Evolutionary conservation across 2,113 vertebrate species (phyloP).

Genomic region (Corapipo altera): DNA sequence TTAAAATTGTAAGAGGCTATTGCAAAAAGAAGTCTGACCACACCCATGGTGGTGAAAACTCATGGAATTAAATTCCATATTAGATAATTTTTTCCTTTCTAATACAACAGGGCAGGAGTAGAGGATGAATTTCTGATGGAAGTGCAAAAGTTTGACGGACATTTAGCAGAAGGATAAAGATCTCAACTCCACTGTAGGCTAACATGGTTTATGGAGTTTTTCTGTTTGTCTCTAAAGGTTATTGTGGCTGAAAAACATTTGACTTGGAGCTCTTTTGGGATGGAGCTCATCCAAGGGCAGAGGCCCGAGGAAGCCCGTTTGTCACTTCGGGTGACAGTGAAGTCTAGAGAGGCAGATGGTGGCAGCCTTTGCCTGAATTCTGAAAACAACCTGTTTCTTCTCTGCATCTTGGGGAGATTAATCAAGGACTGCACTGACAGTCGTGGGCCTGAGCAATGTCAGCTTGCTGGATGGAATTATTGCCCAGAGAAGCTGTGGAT

Average conservation of each 20-base stretch:
- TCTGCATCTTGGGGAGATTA: neutral
- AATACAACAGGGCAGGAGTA: neutral
- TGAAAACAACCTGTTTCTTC: neutral
- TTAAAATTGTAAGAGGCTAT: neutral
- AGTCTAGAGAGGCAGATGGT: neutral
- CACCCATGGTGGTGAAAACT: neutral
- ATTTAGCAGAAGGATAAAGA: neutral
- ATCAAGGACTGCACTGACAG: neutral
- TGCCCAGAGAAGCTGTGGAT: neutral
- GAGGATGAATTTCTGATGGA: neutral
- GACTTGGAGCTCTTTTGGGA: neutral
- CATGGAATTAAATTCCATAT: neutral
- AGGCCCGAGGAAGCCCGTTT: neutral
- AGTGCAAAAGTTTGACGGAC: neutral
- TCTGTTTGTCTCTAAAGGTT: neutral
- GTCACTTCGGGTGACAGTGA: neutral
- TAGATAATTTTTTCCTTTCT: neutral
- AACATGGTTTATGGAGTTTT: neutral
- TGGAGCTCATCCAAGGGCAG: neutral
- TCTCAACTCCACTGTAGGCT: neutral
- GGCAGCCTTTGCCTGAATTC: neutral
- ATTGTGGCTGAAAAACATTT: neutral
- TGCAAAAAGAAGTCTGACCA: neutral
- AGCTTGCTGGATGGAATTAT: slow-evolving; percentile 35
- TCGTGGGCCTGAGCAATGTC: slow-evolving; percentile 27